Percentiles rank a stretch among this genome's conserved stretches.
Evolutionary conservation across 2,113 vertebrate genomes (phyloP).

Genomic region (Tiliqua scincoides): DNA sequence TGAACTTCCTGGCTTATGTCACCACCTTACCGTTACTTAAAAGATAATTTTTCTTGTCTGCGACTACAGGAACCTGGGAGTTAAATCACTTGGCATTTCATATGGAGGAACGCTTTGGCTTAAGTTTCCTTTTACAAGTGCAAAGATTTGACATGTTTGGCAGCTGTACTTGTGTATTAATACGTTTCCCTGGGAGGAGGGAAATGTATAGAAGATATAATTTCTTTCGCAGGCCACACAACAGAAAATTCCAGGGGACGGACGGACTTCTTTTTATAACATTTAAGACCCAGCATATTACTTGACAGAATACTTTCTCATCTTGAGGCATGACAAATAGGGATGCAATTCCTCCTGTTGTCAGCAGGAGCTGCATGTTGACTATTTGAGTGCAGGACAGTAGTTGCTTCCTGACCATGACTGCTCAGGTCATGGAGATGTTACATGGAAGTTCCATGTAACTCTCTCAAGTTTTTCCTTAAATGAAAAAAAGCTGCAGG

Average conservation of each 20-base stretch:
- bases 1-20: conserved; percentile 52
- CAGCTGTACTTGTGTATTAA: conserved; percentile 58
- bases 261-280: conserved; percentile 52
- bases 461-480: not conserved
- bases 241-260: conserved; percentile 61
- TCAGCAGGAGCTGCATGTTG: conserved; percentile 35
- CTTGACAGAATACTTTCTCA: conserved; percentile 39
- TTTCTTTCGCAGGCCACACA: conserved; percentile 73
- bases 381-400: not conserved
- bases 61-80: conserved; percentile 52
- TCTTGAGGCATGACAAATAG: conserved; percentile 27
- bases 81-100: conserved; percentile 67
- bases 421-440: not conserved
- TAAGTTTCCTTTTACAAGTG: conserved; percentile 68
- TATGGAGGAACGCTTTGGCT: conserved; percentile 62
- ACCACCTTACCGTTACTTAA: conserved; percentile 48
- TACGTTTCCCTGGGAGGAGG: conserved; percentile 59
- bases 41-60: conserved; percentile 57
- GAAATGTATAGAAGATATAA: conserved; percentile 63
- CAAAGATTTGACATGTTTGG: conserved; percentile 73
- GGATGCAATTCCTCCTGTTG: conserved; percentile 36
- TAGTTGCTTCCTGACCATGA: not conserved
- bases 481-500: not conserved
- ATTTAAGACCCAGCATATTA: conserved; percentile 56
- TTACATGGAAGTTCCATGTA: not conserved